Percentiles rank a stretch among this genome's conserved stretches.
Conservation (phyloP, 2,888 invertebrate genomes). For the Dynastes hyllus region DNA sequence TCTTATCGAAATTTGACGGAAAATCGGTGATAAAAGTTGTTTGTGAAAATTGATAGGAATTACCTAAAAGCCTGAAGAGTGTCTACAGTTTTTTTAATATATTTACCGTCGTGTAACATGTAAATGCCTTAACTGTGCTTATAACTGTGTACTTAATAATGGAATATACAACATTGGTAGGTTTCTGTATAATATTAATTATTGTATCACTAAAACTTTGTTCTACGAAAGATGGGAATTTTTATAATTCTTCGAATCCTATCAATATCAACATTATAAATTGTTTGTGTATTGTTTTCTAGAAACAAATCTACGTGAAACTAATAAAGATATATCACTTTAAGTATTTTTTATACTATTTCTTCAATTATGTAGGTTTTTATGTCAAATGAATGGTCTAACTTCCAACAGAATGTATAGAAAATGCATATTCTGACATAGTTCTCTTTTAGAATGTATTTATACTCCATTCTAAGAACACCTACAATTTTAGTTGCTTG, state of each 20-base stretch:
- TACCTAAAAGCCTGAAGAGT: constrained; percentile 8
- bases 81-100: constrained; percentile 1
- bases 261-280: background rate
- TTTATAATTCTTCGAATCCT: background rate
- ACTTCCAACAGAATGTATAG: constrained; percentile 26
- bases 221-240: background rate
- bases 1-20: constrained; percentile 39
- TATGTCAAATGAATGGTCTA: constrained; percentile 40
- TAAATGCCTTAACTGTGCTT: constrained; percentile 40
- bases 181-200: constrained; percentile 21
- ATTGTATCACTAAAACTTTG: background rate
- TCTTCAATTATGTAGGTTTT: constrained; percentile 41
- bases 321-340: background rate
- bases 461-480: constrained; percentile 13
- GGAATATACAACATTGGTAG: constrained; percentile 53
- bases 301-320: background rate
- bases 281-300: background rate
- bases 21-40: constrained; percentile 31
- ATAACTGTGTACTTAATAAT: constrained; percentile 48
- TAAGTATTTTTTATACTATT: background rate
- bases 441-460: constrained; percentile 41
- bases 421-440: constrained; percentile 46
- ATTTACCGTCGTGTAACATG: constrained; percentile 43
- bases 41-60: constrained; percentile 5
- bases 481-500: background rate